Percentiles rank a stretch among this genome's conserved stretches.
Evolutionary conservation across 2,888 invertebrate species (phyloP).

Genomic region (Tuberolachnus salignus): DNA sequence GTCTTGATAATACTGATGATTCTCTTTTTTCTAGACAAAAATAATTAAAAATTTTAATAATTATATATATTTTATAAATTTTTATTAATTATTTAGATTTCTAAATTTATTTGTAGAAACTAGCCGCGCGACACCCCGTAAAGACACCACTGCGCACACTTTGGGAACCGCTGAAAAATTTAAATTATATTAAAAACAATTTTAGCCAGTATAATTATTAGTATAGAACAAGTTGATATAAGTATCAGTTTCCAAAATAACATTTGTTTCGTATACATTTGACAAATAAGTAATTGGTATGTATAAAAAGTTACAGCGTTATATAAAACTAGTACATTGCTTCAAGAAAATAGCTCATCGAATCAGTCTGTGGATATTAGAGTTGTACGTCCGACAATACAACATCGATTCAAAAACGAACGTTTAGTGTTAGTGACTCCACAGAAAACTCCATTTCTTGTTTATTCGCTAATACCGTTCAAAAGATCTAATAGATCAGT

Average conservation of each 20-base stretch:
- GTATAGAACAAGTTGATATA: neutral
- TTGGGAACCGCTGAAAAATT: no score
- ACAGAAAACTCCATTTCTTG: constrained; percentile 79
- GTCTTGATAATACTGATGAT: no score
- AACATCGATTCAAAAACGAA: constrained; percentile 77
- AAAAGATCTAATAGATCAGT: constrained; percentile 52
- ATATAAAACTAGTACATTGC: constrained; percentile 32
- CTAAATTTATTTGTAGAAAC: no score
- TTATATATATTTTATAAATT: no score
- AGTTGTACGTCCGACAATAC: constrained; percentile 67
- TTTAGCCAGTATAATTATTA: no score
- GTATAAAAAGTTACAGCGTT: constrained; percentile 40
- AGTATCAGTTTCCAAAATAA: neutral
- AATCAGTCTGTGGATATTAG: constrained; percentile 62
- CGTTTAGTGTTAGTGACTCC: constrained; percentile 81
- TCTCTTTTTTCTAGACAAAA: no score
- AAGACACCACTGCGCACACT: no score
- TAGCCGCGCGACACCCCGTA: no score
- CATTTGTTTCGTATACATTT: neutral
- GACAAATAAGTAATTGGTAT: constrained; percentile 18
- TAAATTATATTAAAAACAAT: no score
- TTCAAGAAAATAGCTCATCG: constrained; percentile 44
- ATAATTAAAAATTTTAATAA: no score
- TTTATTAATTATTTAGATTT: no score
- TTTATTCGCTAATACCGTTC: constrained; percentile 88